phyloP scores from a whole-genome alignment of 2,113 vertebrate genomes.

The Hydrochoerus hydrochaeris region DNA sequence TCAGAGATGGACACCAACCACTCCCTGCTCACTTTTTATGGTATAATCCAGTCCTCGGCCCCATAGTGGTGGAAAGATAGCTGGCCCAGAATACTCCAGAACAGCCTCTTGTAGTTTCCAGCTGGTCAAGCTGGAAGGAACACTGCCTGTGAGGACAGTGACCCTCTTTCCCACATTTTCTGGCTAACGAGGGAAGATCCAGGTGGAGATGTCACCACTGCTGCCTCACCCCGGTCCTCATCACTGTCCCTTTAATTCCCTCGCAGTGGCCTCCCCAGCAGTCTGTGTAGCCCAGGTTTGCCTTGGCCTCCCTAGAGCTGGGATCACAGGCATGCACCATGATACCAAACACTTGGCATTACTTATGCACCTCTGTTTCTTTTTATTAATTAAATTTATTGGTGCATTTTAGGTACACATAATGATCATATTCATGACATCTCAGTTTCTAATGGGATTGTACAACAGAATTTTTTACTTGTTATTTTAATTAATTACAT shows the following conservation, averaged over 20 bases:
- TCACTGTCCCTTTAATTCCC: not conserved
- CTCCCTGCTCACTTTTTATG: not conserved
- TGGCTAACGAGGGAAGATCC: not conserved
- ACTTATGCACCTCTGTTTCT: not conserved
- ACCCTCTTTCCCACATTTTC: not conserved
- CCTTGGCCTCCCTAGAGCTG: not conserved
- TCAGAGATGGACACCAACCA: too few species aligned
- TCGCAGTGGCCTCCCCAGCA: not conserved
- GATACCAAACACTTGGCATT: not conserved
- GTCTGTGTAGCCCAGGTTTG: not conserved
- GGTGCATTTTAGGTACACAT: not conserved
- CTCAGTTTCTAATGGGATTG: not conserved
- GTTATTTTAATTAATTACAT: not conserved
- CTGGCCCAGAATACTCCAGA: not conserved
- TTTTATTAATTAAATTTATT: not conserved
- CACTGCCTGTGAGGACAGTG: not conserved
- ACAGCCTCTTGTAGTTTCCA: not conserved
- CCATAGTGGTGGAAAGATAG: not conserved
- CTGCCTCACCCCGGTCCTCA: not conserved
- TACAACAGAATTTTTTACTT: not conserved
- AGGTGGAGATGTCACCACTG: not conserved
- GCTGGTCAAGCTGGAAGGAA: not conserved
- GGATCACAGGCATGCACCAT: not conserved
- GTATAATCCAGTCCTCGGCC: not conserved
- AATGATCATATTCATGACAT: not conserved